Conservation (phyloP, 2,797 vertebrate genomes). For the Lagocephalus sceleratus region DNA sequence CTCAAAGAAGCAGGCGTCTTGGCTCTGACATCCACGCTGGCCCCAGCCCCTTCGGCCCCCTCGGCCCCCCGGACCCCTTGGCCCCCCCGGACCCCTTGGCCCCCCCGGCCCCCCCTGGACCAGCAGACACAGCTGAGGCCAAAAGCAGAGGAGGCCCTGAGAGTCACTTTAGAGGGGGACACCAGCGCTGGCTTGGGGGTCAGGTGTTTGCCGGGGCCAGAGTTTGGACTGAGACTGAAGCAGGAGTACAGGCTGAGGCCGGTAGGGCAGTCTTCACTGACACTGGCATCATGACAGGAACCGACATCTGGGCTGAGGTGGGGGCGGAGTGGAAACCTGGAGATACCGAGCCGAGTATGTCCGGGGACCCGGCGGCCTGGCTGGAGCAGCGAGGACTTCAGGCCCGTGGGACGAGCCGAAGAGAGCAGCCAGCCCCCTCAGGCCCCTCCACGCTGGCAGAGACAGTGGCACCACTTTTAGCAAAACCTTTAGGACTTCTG, state of each 20-base stretch:
- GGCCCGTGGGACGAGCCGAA: slow-evolving; percentile 28
- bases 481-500: slow-evolving; percentile 61
- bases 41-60: slow-evolving; percentile 68
- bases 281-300: slow-evolving; percentile 40
- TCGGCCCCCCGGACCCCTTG: slow-evolving; percentile 61
- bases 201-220: slow-evolving; percentile 48
- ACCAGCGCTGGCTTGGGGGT: slow-evolving; percentile 28
- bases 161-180: not conserved
- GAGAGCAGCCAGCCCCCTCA: slow-evolving; percentile 62
- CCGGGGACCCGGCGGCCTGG: slow-evolving; percentile 41
- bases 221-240: slow-evolving; percentile 50
- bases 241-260: slow-evolving; percentile 12
- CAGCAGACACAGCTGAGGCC: slow-evolving; percentile 11
- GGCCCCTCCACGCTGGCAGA: slow-evolving; percentile 62
- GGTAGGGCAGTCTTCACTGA: slow-evolving; percentile 38
- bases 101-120: slow-evolving; percentile 67
- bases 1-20: slow-evolving; percentile 52
- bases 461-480: slow-evolving; percentile 53
- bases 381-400: slow-evolving; percentile 41
- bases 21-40: slow-evolving; percentile 62
- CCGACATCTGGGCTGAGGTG: slow-evolving; percentile 43
- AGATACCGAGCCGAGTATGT: slow-evolving; percentile 50
- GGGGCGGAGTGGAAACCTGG: slow-evolving; percentile 48
- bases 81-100: too few species aligned
- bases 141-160: slow-evolving; percentile 28